A percentile compares a stretch with the other conserved stretches of the same genome.
phyloP scores from a whole-genome alignment of 2,113 vertebrate genomes.

The Balaenoptera acutorostrata region DNA sequence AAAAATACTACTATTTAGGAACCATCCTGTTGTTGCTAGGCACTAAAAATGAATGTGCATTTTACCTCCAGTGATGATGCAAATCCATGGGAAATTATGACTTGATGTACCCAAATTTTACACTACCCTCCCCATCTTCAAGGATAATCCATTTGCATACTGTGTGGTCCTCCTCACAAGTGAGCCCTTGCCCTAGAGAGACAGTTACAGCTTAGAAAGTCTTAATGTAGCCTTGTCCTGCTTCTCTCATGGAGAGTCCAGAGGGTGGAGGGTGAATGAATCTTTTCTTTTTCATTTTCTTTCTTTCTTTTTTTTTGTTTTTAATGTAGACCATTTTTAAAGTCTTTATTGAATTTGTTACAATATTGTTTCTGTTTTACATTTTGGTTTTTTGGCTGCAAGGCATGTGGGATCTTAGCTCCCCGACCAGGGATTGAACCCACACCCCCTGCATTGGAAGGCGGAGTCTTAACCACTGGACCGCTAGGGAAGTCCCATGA shows the following conservation, averaged over 20 bases:
- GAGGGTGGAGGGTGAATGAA: rapidly evolving
- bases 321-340: too few species aligned
- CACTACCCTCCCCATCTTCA: rapidly evolving
- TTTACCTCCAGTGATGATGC: rapidly evolving
- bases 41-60: neutral
- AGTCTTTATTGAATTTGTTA: too few species aligned
- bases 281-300: neutral
- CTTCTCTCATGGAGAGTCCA: neutral
- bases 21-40: neutral
- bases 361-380: too few species aligned
- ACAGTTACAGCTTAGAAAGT: neutral
- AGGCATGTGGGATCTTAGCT: too few species aligned
- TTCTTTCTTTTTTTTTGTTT: too few species aligned
- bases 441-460: too few species aligned
- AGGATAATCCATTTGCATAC: neutral
- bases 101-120: rapidly evolving
- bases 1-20: rapidly evolving
- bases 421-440: too few species aligned
- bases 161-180: neutral
- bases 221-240: neutral
- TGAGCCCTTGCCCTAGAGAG: neutral
- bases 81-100: rapidly evolving
- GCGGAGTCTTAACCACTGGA: too few species aligned
- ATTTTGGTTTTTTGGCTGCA: too few species aligned
- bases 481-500: too few species aligned